Evolutionary conservation across 2,113 vertebrate genomes (phyloP), one percentile per base, ranked within the genome.

Genomic region (Triplophysa siluroides): DNA sequence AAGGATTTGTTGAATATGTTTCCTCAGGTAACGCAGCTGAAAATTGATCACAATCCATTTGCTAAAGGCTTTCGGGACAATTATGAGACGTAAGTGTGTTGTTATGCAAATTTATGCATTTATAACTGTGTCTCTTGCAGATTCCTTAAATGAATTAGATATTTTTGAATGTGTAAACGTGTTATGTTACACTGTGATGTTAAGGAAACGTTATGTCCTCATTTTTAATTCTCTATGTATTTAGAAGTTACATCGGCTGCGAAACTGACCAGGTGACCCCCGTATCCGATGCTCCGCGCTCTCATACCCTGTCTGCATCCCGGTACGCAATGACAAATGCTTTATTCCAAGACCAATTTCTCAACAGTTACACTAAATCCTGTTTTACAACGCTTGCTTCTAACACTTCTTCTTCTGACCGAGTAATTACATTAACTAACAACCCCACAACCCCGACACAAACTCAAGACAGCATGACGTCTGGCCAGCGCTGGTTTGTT

Each of bases 1-100:
- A 10, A 43, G 38, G 18, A 56, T 65, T 54, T 21, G 38, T 3
- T 43, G 9, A 54, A 38, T 0, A 6, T 26, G 7, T 61, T 69
- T 26, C 79, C 71, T 76, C 65, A 96, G 95, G 94, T 96, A 80
- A 96, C 94, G 50, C 95, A 95, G 81, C 83, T 96, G 89, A 96
- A 96, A 92, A 96, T 96, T 88, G 94, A 95, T 76, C 93, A 95
- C 90, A 96, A 96, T 83, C 95, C 95, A 38, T 96, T 96, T 87
- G 95, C 95, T 66, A 96, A 96, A 92, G 95, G 95, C 90, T 96
- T 96, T 90, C 92, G 95, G 83, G 95, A 96, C 85, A 95, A 95
- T 87, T 95, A 95, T 83, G 94, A 95, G 82, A 94, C 93, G 94
- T 95, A 94, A 94, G 94, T 94, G 16, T 33, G 8, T 73, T 79